Percentiles rank a stretch among this genome's conserved stretches.
phyloP scores from a whole-genome alignment of 2,113 vertebrate species.

The Scortum barcoo region DNA sequence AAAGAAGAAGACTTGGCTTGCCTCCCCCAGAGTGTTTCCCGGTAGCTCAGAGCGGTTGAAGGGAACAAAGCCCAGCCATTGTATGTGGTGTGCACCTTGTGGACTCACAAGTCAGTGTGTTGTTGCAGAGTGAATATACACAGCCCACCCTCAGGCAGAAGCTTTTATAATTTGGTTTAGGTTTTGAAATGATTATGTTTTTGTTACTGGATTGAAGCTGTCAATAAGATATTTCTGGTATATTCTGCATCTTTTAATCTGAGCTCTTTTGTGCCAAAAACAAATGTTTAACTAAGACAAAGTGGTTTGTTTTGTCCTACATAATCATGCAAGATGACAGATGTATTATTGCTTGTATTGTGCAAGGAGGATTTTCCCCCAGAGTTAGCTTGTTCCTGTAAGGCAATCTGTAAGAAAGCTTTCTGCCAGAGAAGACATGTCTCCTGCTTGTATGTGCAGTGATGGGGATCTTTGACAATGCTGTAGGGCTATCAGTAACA shows the following conservation, averaged over 20 bases:
- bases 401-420: neutral
- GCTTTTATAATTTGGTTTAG: constrained; percentile 10
- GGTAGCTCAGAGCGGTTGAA: constrained; percentile 42
- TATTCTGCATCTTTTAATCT: neutral
- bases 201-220: constrained; percentile 6
- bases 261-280: neutral
- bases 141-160: neutral
- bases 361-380: no score
- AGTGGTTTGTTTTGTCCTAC: neutral
- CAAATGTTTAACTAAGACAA: neutral
- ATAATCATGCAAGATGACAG: neutral
- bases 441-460: no score
- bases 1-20: constrained; percentile 43
- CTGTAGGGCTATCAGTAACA: no score
- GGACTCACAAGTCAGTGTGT: constrained; percentile 13
- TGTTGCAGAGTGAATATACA: constrained; percentile 23
- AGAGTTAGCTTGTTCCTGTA: neutral
- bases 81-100: constrained; percentile 41
- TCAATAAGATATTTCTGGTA: neutral
- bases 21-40: constrained; percentile 51
- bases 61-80: constrained; percentile 68
- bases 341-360: neutral
- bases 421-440: neutral
- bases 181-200: neutral
- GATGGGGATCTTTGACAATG: neutral